Evolutionary conservation across 2,113 vertebrate genomes (phyloP).

Genomic region (Pseudolaguvia tuberculata): DNA sequence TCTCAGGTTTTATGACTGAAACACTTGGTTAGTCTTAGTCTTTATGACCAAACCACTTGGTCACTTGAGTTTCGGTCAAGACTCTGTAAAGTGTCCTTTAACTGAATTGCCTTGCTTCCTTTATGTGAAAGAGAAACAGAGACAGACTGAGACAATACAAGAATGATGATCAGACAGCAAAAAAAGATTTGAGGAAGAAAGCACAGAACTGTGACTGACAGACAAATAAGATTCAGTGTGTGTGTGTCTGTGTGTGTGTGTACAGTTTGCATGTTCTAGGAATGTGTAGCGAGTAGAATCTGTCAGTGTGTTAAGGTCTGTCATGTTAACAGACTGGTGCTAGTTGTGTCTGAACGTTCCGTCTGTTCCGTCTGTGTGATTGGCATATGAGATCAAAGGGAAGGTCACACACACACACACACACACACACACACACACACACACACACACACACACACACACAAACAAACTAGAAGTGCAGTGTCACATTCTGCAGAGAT

Average conservation of each 20-base stretch:
- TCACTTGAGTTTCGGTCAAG: background rate
- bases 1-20: background rate
- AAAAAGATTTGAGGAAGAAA: constrained; percentile 2
- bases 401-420: constrained; percentile 20
- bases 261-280: background rate
- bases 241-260: background rate
- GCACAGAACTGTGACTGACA: background rate
- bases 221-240: background rate
- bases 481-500: too few species aligned
- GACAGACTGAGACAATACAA: background rate
- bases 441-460: background rate
- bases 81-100: background rate
- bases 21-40: background rate
- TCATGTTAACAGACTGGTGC: constrained; percentile 21
- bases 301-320: background rate
- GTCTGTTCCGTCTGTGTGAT: constrained; percentile 34
- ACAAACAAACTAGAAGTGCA: background rate
- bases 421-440: background rate
- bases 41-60: background rate
- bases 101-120: background rate
- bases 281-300: constrained; percentile 5
- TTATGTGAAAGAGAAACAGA: background rate
- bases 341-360: constrained; percentile 10
- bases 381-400: constrained; percentile 32
- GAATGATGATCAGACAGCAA: background rate